These are phyloP conservation scores for Leptestheria dahalacensis DNA, from an alignment of 1,140 invertebrate species.

Conservation along the genomic window DNA sequence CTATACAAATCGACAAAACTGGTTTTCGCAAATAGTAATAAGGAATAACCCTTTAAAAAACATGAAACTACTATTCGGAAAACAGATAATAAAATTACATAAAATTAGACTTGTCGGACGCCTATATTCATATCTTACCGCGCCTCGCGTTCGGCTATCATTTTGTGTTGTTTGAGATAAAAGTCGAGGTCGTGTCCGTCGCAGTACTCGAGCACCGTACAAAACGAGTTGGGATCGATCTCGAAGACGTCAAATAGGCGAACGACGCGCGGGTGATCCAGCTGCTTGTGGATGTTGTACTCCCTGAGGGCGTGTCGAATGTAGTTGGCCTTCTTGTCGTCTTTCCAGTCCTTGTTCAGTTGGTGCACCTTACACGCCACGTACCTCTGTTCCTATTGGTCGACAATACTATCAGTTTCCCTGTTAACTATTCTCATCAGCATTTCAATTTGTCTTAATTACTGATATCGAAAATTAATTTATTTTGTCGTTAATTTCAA, in stretches of 20 bases:
- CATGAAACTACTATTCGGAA: too few species aligned
- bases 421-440: too few species aligned
- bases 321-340: conserved; percentile 99
- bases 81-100: too few species aligned
- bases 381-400: conserved; percentile 69
- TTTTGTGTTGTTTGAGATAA: conserved; percentile 75
- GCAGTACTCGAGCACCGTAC: conserved; percentile 99
- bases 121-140: too few species aligned
- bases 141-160: conserved; percentile 8
- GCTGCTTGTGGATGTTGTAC: conserved; percentile 97
- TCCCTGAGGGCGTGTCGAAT: conserved; percentile 99
- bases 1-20: too few species aligned
- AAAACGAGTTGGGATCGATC: conserved; percentile 99
- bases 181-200: conserved; percentile 99
- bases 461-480: too few species aligned
- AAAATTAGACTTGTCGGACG: too few species aligned
- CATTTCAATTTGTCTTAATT: too few species aligned
- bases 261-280: conserved; percentile 96
- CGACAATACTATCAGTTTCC: too few species aligned
- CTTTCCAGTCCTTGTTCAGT: conserved; percentile 99
- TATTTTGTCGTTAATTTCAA: too few species aligned
- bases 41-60: too few species aligned
- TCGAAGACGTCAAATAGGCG: conserved; percentile 98
- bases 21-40: too few species aligned
- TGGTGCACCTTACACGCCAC: conserved; percentile 99